Evolutionary conservation across 2,797 vertebrate genomes (phyloP), one percentile per base, ranked within the genome.

Genomic region (Alcedo quadribrachys): DNA sequence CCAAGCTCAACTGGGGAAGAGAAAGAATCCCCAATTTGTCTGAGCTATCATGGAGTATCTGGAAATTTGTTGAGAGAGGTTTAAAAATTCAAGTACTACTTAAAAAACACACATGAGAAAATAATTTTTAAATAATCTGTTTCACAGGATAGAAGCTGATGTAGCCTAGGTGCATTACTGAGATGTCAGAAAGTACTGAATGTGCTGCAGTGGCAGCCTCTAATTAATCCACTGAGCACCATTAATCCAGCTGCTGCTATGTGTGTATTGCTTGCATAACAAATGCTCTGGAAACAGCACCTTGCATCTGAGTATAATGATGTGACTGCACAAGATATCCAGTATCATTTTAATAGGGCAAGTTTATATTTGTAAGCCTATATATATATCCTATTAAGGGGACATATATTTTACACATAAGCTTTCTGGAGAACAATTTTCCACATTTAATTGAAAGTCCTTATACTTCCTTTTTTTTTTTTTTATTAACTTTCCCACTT

Each of bases 211-310:
- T 15, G 25, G 73, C 69, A 73, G 68, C 37, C 58, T 63, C 91
- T 96, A 70, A 89, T 93, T 87, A 87, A 94, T 73, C 75, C 75
- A 58, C 5, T 21, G 86, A 73, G 84, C 50, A 30, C 57, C 33
- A 75, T 43, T 92, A 70, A 80, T 51, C 35, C 76, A 81, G 19
- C 69, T 66, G 71, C 66, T 18, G 22, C 25, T 20, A 66, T 9
- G n/a, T 58, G 60, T 46, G 27, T 22, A n/a, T 3, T 30, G 4
- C 27, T 77, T 37, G 32, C 61, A 42, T 32, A 22, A n/a, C 62
- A 79, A 78, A 53, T 33, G 8, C 9, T 68, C 43, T 46, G 45
- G 60, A 77, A 67, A 55, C 9, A 28, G 55, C 62, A 35, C 65
- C 68, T 51, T 76, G 69, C 46, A n/a, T 24, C 42, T 30, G 17